These are phyloP conservation scores for Hetaerina titia DNA, from an alignment of 2,888 invertebrate species.

Conservation along the genomic window DNA sequence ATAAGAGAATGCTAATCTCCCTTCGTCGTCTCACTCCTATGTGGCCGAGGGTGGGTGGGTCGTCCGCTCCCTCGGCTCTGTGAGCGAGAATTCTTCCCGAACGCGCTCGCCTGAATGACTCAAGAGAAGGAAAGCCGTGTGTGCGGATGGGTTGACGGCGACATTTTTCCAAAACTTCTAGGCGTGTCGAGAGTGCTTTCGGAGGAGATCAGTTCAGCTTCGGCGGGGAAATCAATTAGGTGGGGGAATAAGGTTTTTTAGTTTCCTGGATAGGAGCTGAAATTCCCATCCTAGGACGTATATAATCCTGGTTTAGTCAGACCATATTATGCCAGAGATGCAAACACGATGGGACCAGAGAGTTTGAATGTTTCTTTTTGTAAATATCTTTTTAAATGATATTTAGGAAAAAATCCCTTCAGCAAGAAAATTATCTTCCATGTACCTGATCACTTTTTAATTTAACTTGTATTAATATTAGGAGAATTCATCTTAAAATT, in stretches of 20 bases:
- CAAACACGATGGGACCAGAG: too few relatives aligned
- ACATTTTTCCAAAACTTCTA: conserved; percentile 3
- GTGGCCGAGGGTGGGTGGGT: background rate
- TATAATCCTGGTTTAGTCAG: too few relatives aligned
- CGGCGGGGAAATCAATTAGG: background rate
- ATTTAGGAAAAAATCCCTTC: too few relatives aligned
- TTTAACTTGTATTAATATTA: too few relatives aligned
- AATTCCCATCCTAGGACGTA: background rate
- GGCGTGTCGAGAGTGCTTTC: background rate
- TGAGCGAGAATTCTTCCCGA: background rate
- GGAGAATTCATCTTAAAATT: too few relatives aligned
- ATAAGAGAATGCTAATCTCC: background rate
- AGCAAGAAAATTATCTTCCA: too few relatives aligned
- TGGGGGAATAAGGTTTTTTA: background rate
- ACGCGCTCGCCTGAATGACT: background rate
- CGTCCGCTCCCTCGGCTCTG: background rate
- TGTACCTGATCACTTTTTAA: too few relatives aligned
- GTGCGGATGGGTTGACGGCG: background rate
- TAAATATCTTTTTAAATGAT: too few relatives aligned
- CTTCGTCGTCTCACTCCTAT: background rate
- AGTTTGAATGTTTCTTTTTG: too few relatives aligned
- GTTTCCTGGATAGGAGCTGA: background rate
- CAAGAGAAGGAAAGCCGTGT: background rate
- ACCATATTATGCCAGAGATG: too few relatives aligned
- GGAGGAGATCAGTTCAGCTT: background rate